Base-by-base conservation (phyloP, 92 coral and sea anemone genomes). In the Palythoa grandis region DNA sequence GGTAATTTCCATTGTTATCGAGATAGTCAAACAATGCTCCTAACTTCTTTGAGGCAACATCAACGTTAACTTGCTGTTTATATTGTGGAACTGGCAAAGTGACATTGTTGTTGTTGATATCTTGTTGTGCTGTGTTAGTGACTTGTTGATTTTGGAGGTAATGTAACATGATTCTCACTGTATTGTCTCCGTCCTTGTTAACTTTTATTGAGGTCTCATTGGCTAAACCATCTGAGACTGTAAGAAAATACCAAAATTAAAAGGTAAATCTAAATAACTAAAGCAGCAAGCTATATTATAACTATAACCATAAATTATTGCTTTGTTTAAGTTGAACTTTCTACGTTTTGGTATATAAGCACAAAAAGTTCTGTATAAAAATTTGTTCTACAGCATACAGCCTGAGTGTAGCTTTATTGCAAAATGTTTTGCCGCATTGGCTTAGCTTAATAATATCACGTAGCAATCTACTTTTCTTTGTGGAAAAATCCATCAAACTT, bases 31-130 rank as follows among this genome's bases (percentile, higher is more conserved):
- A 80, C 85, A 80, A 66, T 2, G 85, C 85, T 24, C 85, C 85
- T 47, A 80, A 73, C 66, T 80, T 80, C 24, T 68, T 80, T 23
- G 85, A 80, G 23, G 57, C 56, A 23, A 23, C 40, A 24, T 50
- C 74, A 68, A n/a, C n/a, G n/a, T n/a, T n/a, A n/a, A 80, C 48
- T 23, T 24, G 22, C 22, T 50, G 74, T 65, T 80, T 80, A 24
- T 80, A 67, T 43, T 80, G 85, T 22, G 85, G 85, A 66, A 80
- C 85, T 43, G 85, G 85, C n/a, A 80, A 80, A 48, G 85, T 80
- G 22, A 65, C 47, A 47, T 80, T 80, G 7, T 20, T 67, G 74
- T 11, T 79, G 84, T 17, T 79, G 58, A 37, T 24, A 24, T 43
- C 54, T 66, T 63, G 84, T 3, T 52, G 39, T 2, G 39, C 75